phyloP scores from a whole-genome alignment of 2,888 invertebrate species.

The Cerceris ruficornis region DNA sequence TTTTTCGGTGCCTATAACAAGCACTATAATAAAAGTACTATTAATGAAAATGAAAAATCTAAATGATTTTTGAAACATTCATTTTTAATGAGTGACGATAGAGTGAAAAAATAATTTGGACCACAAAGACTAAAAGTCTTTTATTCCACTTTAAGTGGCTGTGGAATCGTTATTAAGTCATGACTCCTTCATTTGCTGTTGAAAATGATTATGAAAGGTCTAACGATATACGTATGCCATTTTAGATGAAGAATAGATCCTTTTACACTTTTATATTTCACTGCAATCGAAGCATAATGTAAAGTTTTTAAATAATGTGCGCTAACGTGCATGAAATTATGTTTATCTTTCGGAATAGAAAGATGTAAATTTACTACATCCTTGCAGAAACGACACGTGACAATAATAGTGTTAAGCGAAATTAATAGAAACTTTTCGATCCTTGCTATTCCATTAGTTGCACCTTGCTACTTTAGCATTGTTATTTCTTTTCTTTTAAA shows the following conservation, averaged over 20 bases:
- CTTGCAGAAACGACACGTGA: slow-evolving; percentile 51
- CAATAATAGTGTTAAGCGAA: slow-evolving; percentile 65
- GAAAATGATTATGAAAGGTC: no score
- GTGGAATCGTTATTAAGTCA: no score
- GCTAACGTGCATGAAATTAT: slow-evolving; percentile 26
- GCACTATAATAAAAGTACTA: no score
- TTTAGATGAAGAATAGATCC: slow-evolving; percentile 48
- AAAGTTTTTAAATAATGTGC: slow-evolving; percentile 33
- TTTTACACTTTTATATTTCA: slow-evolving; percentile 72
- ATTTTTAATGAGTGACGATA: no score
- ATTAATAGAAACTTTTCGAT: slow-evolving; percentile 5
- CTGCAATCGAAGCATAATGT: slow-evolving; percentile 24
- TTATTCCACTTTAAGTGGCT: no score
- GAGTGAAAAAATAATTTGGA: no score
- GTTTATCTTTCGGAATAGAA: slow-evolving; percentile 37
- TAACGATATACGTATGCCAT: slow-evolving; percentile 3
- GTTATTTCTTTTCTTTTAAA: not conserved
- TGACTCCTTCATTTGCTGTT: no score
- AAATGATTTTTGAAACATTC: no score
- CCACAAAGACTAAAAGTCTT: no score
- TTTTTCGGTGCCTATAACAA: no score
- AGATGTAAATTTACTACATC: slow-evolving; percentile 27
- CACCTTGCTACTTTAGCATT: slow-evolving; percentile 8
- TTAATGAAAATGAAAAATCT: no score
- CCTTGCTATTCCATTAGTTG: slow-evolving; percentile 16